A percentile compares a stretch with the other conserved stretches of the same genome.
phyloP scores from a whole-genome alignment of 2,888 invertebrate species.

The Drosophila quasianomalipes region DNA sequence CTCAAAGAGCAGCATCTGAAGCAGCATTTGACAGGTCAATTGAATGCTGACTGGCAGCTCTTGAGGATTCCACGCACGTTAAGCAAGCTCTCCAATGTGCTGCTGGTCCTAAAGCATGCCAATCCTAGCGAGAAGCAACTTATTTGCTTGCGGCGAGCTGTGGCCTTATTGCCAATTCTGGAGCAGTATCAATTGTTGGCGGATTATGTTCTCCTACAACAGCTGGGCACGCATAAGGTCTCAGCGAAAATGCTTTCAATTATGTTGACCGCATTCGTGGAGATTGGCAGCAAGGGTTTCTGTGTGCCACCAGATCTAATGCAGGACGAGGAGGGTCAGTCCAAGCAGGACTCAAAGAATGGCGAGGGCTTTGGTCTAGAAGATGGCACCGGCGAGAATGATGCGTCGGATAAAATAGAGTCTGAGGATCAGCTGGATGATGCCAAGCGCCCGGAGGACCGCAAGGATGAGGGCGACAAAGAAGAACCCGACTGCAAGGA shows the following conservation, averaged over 20 bases:
- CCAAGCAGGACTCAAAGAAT: conserved; percentile 86
- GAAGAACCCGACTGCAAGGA: conserved; percentile 92
- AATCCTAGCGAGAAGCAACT: conserved; percentile 77
- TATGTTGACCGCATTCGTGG: conserved; percentile 93
- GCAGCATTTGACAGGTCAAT: conserved; percentile 88
- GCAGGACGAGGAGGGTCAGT: conserved; percentile 89
- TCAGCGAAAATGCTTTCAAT: conserved; percentile 94
- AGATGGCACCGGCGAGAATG: conserved; percentile 94
- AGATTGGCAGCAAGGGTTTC: conserved; percentile 94
- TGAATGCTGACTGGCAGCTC: conserved; percentile 88
- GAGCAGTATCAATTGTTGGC: conserved; percentile 91
- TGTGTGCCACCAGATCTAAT: conserved; percentile 95
- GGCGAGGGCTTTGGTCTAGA: conserved; percentile 95
- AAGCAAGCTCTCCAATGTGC: conserved; percentile 83
- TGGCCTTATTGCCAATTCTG: conserved; percentile 88
- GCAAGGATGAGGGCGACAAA: conserved; percentile 88
- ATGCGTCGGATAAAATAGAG: conserved; percentile 95
- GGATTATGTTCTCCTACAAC: conserved; percentile 92
- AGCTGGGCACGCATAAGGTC: conserved; percentile 91
- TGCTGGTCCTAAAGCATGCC: conserved; percentile 86
- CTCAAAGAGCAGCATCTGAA: conserved; percentile 88
- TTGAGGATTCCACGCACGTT: conserved; percentile 87
- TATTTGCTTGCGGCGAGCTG: conserved; percentile 66
- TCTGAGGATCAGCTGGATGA: conserved; percentile 97
- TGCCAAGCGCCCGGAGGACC: conserved; percentile 91